Evolutionary conservation across 2,113 vertebrate species (phyloP).

Genomic region (Leiothrix lutea): DNA sequence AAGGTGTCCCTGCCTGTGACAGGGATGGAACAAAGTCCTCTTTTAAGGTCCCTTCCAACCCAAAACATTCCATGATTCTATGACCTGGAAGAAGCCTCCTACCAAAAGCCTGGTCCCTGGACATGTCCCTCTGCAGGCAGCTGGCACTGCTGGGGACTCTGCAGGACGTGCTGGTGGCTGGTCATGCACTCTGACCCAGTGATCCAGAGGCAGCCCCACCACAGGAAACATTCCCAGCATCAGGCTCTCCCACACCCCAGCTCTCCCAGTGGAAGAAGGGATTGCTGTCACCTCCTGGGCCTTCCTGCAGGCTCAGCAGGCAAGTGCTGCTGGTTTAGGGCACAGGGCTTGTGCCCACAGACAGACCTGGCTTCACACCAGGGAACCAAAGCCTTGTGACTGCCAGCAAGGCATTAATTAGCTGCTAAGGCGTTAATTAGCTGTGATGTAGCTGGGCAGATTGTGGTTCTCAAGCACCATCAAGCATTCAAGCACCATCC

Average conservation of each 20-base stretch:
- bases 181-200: accelerated
- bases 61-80: not conserved
- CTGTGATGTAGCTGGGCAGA: accelerated
- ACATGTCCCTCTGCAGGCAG: not conserved
- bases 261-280: accelerated
- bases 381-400: not conserved
- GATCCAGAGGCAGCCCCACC: not conserved
- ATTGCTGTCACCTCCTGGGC: not conserved
- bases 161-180: accelerated
- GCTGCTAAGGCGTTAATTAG: not conserved
- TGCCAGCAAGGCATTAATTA: not conserved
- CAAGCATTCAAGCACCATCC: not conserved
- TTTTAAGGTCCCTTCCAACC: not conserved
- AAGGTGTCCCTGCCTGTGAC: not conserved
- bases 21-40: not conserved
- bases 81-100: not conserved
- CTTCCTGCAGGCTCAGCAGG: not conserved
- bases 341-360: not conserved
- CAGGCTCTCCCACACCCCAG: not conserved
- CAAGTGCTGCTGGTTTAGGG: not conserved
- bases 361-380: not conserved
- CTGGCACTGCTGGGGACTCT: not conserved
- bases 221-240: not conserved
- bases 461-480: not conserved
- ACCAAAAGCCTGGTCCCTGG: not conserved